Evolutionary conservation across 2,888 invertebrate genomes (phyloP).

Genomic region (Eucriotettix oculatus): DNA sequence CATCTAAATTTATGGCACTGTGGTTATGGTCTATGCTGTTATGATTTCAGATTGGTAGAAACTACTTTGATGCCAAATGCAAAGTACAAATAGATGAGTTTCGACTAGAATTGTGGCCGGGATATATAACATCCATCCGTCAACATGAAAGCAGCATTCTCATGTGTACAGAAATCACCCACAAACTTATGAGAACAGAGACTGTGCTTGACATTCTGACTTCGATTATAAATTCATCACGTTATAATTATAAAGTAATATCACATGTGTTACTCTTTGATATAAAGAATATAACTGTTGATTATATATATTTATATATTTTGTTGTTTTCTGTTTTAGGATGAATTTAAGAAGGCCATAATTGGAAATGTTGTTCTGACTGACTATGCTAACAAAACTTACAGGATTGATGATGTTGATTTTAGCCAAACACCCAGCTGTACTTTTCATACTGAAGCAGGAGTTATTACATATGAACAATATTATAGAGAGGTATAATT

Average conservation of each 20-base stretch:
- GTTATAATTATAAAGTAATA: not conserved
- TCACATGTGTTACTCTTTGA: not conserved
- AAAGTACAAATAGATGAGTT: constrained; percentile 40
- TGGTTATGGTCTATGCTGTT: not conserved
- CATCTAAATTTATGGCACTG: too few relatives aligned
- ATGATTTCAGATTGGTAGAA: not conserved
- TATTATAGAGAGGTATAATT: constrained; percentile 34
- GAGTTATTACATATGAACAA: constrained; percentile 37
- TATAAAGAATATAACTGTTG: not conserved
- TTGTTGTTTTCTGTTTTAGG: constrained; percentile 9
- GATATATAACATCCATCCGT: constrained; percentile 68
- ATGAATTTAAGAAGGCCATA: constrained; percentile 15
- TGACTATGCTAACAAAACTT: constrained; percentile 59
- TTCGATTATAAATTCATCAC: constrained; percentile 18
- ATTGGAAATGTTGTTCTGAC: constrained; percentile 49
- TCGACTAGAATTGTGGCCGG: constrained; percentile 63
- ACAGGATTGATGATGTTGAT: constrained; percentile 57
- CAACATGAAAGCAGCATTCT: constrained; percentile 62
- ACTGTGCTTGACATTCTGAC: constrained; percentile 47
- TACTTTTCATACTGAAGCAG: constrained; percentile 41
- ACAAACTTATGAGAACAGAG: constrained; percentile 69
- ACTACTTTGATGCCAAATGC: not conserved
- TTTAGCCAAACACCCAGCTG: constrained; percentile 39
- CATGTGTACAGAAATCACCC: constrained; percentile 61
- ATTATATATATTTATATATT: not conserved